Base-by-base conservation (phyloP, 2,888 invertebrate genomes). In the Hermodice carunculata region DNA sequence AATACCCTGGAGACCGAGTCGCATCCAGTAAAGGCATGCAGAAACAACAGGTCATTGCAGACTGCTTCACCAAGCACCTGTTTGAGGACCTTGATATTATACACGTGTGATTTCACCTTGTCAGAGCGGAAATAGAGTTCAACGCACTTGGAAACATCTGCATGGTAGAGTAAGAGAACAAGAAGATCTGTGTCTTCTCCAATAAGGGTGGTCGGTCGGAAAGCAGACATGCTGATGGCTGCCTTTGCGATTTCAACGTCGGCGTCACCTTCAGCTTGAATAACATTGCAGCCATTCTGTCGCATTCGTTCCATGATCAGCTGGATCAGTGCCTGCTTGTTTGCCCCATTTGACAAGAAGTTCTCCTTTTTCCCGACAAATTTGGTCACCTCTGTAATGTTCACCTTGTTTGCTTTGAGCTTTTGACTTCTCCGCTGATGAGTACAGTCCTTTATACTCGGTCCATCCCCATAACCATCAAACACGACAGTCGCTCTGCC, bases 311-410 rank as follows among this genome's bases (percentile, higher is more conserved):
- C 46, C 14, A 46, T 6, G 11, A 76, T 48, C n/a, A 74, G 17
- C 19, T 65, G 40, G 2, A 77, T 70, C 43, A 78, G 74, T 2
- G 43, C 37, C 26, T 76, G 69, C 52, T 77, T 78, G 68, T 78
- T 77, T 29, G 61, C 59, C 3, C 8, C 22, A 51, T 76, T 76
- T n/a, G 66, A 28, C 0, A 77, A 57, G 59, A 78, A 75, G 2
- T 52, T 6, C 2, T 75, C 73, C 49, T 76, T 77, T 48, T 72
- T 77, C 6, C 51, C 32, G 26, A 40, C 59, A 26, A 71, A 65
- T 6, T 61, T 26, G 24, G 68, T 76, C 28, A 56, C 40, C 14
- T 26, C 62, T 19, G 52, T 59, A 43, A 77, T 74, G 8, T 29
- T 24, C 1, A 76, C 62, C 17, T 59, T 64, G 4, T 66, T 63